Evolutionary conservation across 2,113 vertebrate genomes (phyloP).

Genomic region (Dunckerocampus dactyliophorus): DNA sequence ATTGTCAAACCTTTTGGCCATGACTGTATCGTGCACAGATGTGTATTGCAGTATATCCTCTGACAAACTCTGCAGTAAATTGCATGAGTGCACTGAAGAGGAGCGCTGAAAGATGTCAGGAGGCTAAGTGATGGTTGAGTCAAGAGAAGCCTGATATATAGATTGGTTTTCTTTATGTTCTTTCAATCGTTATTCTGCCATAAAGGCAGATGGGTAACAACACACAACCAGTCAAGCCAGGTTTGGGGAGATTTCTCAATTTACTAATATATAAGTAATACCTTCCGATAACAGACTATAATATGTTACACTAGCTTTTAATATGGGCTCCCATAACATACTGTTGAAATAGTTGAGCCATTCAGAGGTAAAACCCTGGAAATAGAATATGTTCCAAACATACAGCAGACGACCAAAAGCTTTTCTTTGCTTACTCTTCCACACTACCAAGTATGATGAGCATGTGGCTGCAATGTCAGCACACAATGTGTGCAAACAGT

Average conservation of each 20-base stretch:
- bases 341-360: background rate
- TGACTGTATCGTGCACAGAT: background rate
- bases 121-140: background rate
- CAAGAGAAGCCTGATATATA: no score
- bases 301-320: background rate
- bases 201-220: no score
- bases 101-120: background rate
- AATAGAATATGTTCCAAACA: background rate
- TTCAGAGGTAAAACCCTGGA: background rate
- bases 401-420: background rate
- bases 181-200: no score
- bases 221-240: no score
- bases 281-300: background rate
- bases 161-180: no score
- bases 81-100: background rate
- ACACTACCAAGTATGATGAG: background rate
- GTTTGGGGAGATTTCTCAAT: background rate
- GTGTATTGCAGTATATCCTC: background rate
- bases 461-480: slow-evolving; percentile 4
- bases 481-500: background rate
- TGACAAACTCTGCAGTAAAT: background rate
- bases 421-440: slow-evolving; percentile 1
- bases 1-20: no score
- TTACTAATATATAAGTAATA: no score
- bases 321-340: background rate